Evolutionary conservation across 2,797 vertebrate genomes (phyloP).

Genomic region (Anguilla obscura): DNA sequence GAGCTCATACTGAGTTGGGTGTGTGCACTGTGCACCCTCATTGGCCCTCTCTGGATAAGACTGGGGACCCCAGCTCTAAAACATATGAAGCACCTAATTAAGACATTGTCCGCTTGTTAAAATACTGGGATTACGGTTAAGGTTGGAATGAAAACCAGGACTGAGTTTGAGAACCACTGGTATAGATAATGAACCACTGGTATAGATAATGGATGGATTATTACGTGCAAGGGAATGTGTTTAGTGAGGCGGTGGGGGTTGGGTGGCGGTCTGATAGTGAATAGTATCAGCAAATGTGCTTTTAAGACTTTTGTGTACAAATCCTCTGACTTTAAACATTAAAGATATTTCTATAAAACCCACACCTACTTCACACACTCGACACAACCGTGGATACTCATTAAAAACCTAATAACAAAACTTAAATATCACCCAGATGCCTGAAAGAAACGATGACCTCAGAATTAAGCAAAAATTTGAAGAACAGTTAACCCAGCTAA

Average conservation of each 20-base stretch:
- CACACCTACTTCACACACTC: conserved; percentile 35
- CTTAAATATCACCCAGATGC: conserved; percentile 15
- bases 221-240: not conserved
- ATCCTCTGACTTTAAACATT: conserved; percentile 74
- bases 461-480: conserved; percentile 43
- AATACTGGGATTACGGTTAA: no score
- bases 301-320: conserved; percentile 51
- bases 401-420: conserved; percentile 35
- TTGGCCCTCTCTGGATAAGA: no score
- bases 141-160: no score
- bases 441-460: conserved; percentile 45
- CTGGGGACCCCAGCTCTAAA: no score
- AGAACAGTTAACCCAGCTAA: conserved; percentile 49
- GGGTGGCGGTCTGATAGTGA: conserved; percentile 15
- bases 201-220: no score
- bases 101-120: no score
- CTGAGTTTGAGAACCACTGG: no score
- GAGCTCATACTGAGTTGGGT: no score
- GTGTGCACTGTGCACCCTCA: no score
- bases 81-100: no score
- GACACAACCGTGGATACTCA: conserved; percentile 25
- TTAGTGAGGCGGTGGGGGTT: not conserved
- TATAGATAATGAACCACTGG: no score
- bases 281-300: conserved; percentile 29
- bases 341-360: conserved; percentile 71